Base-by-base conservation (phyloP, 1,140 invertebrate species). In the Pseudomyrmex sp. region DNA sequence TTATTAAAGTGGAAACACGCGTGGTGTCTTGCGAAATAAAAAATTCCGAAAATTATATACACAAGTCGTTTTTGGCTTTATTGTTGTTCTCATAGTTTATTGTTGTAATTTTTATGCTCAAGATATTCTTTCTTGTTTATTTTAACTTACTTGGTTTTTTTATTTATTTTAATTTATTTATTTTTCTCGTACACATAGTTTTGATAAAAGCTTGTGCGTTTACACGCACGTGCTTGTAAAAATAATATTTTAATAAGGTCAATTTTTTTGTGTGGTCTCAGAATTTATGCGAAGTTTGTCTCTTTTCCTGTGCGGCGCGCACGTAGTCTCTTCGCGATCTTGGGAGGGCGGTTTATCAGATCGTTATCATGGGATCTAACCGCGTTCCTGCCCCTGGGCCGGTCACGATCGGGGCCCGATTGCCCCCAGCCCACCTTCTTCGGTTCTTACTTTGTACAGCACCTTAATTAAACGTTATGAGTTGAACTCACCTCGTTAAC, bases 391-490 rank as follows among this genome's bases (percentile, higher is more conserved):
- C 90, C 88, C 90, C 90, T 85, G 89, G 87, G 90, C 91, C 91
- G 93, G 93, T 94, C 93, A 94, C 93, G 94, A 94, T 93, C 91
- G 88, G 83, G 89, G 84, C 85, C 87, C 85, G 73, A 84, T 85
- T 82, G 79, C 83, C 82, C 79, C 72, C 73, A 63, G 74, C 83
- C 83, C 75, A 83, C 76, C 82, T 85, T 69, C 84, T 83, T 82
- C 66, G 46, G 18, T 59, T 79, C 83, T 89, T 88, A 88, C 87
- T 90, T 85, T 90, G 88, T 91, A 92, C 82, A 92, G 91, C 89
- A 92, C 91, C 92, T 94, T 94, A 94, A 94, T 94, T 94, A 94
- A 94, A 93, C 92, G 91, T 94, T 94, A 94, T 94, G 93, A 94
- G 92, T 93, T 91, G 91, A 90, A 90, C 87, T 89, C 35, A 35